These are phyloP conservation scores for Rhabdornis inornatus DNA, from an alignment of 2,113 vertebrate species.

Conservation along the genomic window DNA sequence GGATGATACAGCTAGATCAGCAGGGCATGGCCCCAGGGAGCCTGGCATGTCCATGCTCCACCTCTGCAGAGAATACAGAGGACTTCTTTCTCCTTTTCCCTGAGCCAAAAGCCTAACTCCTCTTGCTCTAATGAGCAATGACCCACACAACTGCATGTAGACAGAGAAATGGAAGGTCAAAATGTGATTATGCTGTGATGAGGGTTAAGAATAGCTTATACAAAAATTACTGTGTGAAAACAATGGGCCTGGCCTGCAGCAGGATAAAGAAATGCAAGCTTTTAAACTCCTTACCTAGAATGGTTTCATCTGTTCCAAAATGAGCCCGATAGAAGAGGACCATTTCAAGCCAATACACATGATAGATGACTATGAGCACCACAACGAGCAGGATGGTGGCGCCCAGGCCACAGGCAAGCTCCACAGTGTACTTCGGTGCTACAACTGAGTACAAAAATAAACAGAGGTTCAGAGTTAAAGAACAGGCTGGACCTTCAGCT, in stretches of 20 bases:
- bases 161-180: background rate
- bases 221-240: background rate
- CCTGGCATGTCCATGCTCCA: background rate
- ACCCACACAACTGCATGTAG: background rate
- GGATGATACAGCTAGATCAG: background rate
- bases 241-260: background rate
- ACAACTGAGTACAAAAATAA: slow-evolving; percentile 22
- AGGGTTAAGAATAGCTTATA: background rate
- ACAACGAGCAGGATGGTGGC: slow-evolving; percentile 83
- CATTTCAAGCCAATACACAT: slow-evolving; percentile 92
- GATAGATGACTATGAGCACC: slow-evolving; percentile 85
- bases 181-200: background rate
- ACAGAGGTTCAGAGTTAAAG: background rate
- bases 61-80: background rate
- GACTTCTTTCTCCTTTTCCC: background rate
- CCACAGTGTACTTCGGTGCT: slow-evolving; percentile 79
- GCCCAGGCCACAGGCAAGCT: slow-evolving; percentile 87
- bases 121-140: background rate
- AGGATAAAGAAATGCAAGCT: background rate
- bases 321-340: slow-evolving; percentile 92
- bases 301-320: slow-evolving; percentile 91
- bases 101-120: background rate
- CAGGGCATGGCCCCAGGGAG: background rate
- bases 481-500: background rate
- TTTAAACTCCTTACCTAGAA: slow-evolving; percentile 78